Conservation (phyloP, 1,140 invertebrate species). For the Scaptomyza hsui region DNA sequence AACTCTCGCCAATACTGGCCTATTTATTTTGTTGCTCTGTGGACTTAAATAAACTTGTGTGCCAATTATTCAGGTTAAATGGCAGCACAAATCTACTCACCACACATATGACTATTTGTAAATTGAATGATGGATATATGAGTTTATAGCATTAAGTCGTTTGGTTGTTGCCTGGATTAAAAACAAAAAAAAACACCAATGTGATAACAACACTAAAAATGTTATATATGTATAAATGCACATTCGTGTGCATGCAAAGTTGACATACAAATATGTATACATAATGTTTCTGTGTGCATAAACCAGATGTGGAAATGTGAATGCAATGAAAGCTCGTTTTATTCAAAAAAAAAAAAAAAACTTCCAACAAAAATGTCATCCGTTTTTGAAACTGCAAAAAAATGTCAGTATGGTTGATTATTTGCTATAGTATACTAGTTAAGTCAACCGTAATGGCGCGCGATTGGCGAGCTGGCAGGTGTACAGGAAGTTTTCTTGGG, state of each 20-base stretch:
- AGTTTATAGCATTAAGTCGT: constrained; percentile 70
- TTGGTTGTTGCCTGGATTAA: constrained; percentile 49
- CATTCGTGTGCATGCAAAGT: neutral
- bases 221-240: neutral
- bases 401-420: neutral
- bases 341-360: constrained; percentile 48
- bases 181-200: constrained; percentile 12
- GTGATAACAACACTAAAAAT: constrained; percentile 7
- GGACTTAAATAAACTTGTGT: constrained; percentile 68
- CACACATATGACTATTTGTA: constrained; percentile 63
- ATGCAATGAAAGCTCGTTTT: constrained; percentile 43
- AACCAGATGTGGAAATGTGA: constrained; percentile 49
- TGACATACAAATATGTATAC: neutral
- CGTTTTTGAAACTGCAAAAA: neutral
- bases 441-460: constrained; percentile 63
- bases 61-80: constrained; percentile 72
- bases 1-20: neutral
- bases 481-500: constrained; percentile 51
- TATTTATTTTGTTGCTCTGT: constrained; percentile 33
- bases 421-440: neutral
- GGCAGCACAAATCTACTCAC: constrained; percentile 61
- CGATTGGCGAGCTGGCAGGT: constrained; percentile 49
- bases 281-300: constrained; percentile 48
- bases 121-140: constrained; percentile 73
- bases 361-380: constrained; percentile 14